Evolutionary conservation across 1,140 invertebrate species (phyloP), one percentile per base, ranked within the genome.

Genomic region (Whitmania pigra): DNA sequence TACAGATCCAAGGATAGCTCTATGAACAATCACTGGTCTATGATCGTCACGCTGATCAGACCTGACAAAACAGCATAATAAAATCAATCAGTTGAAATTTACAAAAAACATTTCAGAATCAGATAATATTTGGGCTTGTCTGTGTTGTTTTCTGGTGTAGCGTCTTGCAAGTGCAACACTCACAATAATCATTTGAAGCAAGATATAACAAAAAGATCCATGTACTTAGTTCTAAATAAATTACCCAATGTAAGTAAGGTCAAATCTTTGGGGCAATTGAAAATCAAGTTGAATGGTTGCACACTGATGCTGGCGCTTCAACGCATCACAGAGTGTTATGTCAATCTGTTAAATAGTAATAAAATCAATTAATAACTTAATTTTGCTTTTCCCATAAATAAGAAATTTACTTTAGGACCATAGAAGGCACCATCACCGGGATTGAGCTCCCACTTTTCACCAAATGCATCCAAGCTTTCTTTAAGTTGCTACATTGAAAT

Each of bases 261-360:
- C 90, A 80, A 97, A 97, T 77, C 92, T 84, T 76, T 89, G 89
- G 0, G 96, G 96, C 71, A 98, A 83, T 79, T 99, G 95, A 83
- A 99, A 99, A 84, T 99, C 96, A 25, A 99, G 83, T 80, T 99
- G 96, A 79, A 99, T 97, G 11, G 96, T 99, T 54, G 94, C 96
- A 81, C 94, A 97, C 79, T 99, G 96, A 84, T 92, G 89, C 0
- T 88, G 83, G 54, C 96, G 84, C 75, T 87, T 88, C 60, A 99
- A 82, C 0, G 96, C 96, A 84, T 99, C 97, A 81, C 86, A 88
- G 75, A 99, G 93, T 0, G 92, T 96, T 78, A 99, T 97, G 83
- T 99, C 96, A 78, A 99, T 99, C 86, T 85, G 68, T 17, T 72
- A 76, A 22, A 71, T 60, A 75, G 57, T 66, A 55, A 3, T 5